Percentiles rank a stretch among this genome's conserved stretches.
Evolutionary conservation across 2,113 vertebrate species (phyloP).

Genomic region (Tyto alba): DNA sequence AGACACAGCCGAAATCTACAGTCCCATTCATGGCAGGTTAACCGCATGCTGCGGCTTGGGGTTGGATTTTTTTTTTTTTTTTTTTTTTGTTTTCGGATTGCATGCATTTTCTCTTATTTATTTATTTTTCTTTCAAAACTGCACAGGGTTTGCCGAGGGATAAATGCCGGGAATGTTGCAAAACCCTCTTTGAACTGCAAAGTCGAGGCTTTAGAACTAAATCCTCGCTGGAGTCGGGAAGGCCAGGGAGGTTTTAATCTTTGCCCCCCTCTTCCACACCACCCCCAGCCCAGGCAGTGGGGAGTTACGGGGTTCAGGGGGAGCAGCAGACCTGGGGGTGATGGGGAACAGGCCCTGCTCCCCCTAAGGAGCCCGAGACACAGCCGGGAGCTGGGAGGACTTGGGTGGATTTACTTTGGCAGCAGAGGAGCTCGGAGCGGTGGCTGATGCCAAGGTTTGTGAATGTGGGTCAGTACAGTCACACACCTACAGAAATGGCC

Average conservation of each 20-base stretch:
- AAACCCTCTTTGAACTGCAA: background rate
- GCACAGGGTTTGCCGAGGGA: background rate
- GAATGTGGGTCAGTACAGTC: conserved; percentile 18
- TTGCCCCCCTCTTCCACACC: fast-evolving
- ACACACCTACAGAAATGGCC: conserved; percentile 15
- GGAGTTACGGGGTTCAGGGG: fast-evolving
- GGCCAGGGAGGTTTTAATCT: background rate
- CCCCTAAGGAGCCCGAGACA: background rate
- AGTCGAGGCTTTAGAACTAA: background rate
- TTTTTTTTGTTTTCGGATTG: background rate
- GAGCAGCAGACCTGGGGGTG: fast-evolving
- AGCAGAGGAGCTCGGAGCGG: background rate
- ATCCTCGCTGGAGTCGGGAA: background rate
- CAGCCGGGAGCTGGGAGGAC: background rate
- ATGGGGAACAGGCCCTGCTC: background rate
- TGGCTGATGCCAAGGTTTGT: background rate
- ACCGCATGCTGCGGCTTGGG: background rate
- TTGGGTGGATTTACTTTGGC: background rate
- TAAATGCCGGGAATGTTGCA: conserved; percentile 18
- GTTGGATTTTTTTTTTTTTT: no score
- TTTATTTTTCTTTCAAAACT: background rate
- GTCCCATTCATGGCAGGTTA: background rate
- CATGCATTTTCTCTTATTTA: background rate
- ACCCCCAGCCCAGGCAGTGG: fast-evolving
- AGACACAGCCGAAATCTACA: background rate